phyloP scores from a whole-genome alignment of 1,140 invertebrate genomes.

The Apocrypta bakeri region DNA sequence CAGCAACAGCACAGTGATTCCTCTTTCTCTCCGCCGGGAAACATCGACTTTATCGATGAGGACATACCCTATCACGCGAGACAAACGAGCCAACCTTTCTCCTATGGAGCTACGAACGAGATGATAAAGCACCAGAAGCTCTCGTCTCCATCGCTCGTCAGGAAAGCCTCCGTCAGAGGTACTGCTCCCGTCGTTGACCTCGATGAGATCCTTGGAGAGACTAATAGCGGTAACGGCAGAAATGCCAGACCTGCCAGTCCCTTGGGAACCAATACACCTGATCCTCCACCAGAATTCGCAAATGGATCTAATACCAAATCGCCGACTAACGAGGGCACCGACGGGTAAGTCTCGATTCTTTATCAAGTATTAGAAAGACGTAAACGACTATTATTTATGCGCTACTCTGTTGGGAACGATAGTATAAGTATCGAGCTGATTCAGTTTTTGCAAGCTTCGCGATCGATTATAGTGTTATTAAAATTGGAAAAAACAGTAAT shows the following conservation, averaged over 20 bases:
- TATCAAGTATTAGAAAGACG: too few relatives aligned
- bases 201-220: constrained; percentile 72
- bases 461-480: too few relatives aligned
- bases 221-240: constrained; percentile 39
- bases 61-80: constrained; percentile 89
- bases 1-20: constrained; percentile 52
- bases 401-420: too few relatives aligned
- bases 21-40: constrained; percentile 67
- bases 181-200: constrained; percentile 73
- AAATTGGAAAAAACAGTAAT: constrained; percentile 3
- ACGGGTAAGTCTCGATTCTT: constrained; percentile 62
- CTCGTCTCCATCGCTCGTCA: constrained; percentile 83
- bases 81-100: constrained; percentile 86
- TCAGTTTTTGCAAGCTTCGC: not conserved
- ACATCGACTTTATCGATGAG: constrained; percentile 74
- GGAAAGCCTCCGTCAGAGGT: constrained; percentile 77
- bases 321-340: constrained; percentile 56
- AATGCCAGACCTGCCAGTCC: constrained; percentile 58
- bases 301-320: constrained; percentile 57
- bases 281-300: constrained; percentile 67
- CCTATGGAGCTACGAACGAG: constrained; percentile 81
- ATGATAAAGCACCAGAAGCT: constrained; percentile 79
- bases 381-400: too few relatives aligned
- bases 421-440: too few relatives aligned
- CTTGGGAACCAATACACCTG: constrained; percentile 59